Base-by-base conservation (phyloP, 2,888 invertebrate genomes). In the Prosapia bicincta region DNA sequence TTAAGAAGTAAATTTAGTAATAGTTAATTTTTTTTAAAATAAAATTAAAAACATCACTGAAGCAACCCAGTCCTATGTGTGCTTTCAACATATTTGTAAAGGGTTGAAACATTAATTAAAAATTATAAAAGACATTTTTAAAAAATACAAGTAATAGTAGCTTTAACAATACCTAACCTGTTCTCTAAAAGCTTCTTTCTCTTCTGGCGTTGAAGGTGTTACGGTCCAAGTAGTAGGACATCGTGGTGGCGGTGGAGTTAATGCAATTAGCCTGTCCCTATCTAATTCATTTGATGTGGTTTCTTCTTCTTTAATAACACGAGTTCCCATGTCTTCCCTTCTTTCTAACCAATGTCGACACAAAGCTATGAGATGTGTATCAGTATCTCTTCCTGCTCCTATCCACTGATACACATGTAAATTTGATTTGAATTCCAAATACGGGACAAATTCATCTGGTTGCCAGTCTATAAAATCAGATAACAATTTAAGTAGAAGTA, bases 321-420 rank as follows among this genome's bases (percentile, higher is more conserved):
- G 10, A 26, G 67, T 28, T 20, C 43, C 71, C 68, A 71, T 75
- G n/a, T 88, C 88, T 72, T 87, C 86, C 38, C 88, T 85, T 67
- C 92, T 89, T 30, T 91, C 88, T 79, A 95, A 85, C 94, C 97
- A 97, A 80, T 92, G 91, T 78, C 91, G 89, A 82, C 93, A 96
- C 73, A 97, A 85, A 3, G 91, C 89, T 5, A 89, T 86, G 15
- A 97, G 86, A 65, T 93, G 89, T 3, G 90, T 88, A 84, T 97
- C 97, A 1, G 94, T 92, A 84, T 98, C 97, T 5, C 97, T 88
- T 0, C 97, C 97, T 6, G 95, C 95, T 1, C 97, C 97, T 78
- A 97, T 97, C 98, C 98, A 98, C 82, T 94, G 93, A 85, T 94
- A 95, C 82, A 81, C 81, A 83, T 91, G 90, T 78, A 90, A 84